phyloP scores from a whole-genome alignment of 92 coral and sea anemone genomes.

The Muricea muricata region DNA sequence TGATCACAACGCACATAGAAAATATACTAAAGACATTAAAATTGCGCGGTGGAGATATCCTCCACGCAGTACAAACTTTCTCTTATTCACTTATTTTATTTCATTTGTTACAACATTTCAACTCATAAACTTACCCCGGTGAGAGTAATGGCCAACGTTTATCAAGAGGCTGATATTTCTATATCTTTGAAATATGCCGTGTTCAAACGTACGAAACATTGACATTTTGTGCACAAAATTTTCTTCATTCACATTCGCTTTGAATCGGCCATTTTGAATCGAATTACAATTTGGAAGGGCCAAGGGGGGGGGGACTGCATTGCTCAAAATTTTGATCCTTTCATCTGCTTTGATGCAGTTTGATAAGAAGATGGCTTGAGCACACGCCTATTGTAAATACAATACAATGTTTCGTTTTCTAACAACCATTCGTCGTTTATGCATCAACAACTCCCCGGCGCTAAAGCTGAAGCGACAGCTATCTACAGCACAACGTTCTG shows the following conservation, averaged over 20 bases:
- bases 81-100: neutral
- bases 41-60: too few species aligned
- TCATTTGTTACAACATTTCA: neutral
- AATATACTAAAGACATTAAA: too few species aligned
- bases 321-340: too few species aligned
- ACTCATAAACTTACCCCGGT: neutral
- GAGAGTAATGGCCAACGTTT: neutral
- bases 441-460: neutral
- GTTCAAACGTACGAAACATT: neutral
- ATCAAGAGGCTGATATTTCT: neutral
- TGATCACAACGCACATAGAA: too few species aligned
- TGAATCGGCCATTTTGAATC: constrained; percentile 10
- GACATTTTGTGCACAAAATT: neutral
- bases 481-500: neutral
- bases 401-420: constrained; percentile 1
- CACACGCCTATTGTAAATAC: too few species aligned
- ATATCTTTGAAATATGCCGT: neutral
- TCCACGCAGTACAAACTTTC: too few species aligned
- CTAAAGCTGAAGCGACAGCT: constrained; percentile 16
- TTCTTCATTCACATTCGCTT: neutral
- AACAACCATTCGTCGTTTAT: neutral
- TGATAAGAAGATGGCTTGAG: too few species aligned
- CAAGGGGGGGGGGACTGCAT: too few species aligned
- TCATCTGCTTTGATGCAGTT: too few species aligned
- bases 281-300: too few species aligned